Conservation (phyloP, 2,797 vertebrate species). For the Euphonia xanthogaster region DNA sequence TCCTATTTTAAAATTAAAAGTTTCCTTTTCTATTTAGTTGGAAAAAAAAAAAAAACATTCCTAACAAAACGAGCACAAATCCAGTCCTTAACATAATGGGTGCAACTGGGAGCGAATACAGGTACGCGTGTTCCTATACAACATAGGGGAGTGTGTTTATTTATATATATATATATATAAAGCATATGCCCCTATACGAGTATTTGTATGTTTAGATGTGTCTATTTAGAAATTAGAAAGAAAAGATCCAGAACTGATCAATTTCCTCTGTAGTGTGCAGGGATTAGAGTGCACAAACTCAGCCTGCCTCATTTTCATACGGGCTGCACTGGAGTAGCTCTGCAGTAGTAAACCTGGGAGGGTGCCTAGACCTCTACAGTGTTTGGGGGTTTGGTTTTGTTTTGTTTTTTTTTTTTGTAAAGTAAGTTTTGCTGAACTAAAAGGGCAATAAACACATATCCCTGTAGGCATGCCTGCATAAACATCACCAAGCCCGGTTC, state of each 20-base stretch:
- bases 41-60: not conserved
- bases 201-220: not conserved
- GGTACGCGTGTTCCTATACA: not conserved
- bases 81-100: not conserved
- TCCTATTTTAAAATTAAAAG: not conserved
- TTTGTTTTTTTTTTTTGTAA: not conserved
- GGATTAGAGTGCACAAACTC: not conserved
- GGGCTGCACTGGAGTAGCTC: not conserved
- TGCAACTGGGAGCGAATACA: not conserved
- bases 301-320: constrained; percentile 31
- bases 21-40: not conserved
- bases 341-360: not conserved
- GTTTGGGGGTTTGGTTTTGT: not conserved
- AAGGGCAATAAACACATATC: not conserved
- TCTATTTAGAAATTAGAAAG: not conserved
- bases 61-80: not conserved
- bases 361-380: not conserved
- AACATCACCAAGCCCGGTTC: not conserved
- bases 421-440: not conserved
- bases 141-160: not conserved
- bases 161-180: not conserved
- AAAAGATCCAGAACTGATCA: not conserved
- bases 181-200: not conserved
- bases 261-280: not conserved
- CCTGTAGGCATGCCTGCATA: not conserved